Conservation (phyloP, 2,797 vertebrate species). For the Coracias cyanogaster region DNA sequence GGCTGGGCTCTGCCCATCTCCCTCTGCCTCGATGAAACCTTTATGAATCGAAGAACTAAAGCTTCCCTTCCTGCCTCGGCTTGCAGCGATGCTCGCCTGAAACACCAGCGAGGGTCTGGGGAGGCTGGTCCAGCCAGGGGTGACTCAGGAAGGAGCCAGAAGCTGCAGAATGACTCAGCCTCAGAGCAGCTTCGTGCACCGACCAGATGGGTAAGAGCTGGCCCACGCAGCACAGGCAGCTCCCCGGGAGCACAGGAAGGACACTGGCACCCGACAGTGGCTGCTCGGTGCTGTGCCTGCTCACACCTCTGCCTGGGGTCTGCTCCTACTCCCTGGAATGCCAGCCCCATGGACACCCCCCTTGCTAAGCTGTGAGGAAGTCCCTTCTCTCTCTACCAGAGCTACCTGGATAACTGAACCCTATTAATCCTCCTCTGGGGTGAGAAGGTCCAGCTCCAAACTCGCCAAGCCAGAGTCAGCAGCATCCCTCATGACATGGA, state of each 20-base stretch:
- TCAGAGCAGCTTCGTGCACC: fast-evolving
- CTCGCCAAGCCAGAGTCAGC: neutral
- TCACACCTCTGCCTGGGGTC: neutral
- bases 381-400: neutral
- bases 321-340: neutral
- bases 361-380: neutral
- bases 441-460: neutral
- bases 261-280: fast-evolving
- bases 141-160: neutral
- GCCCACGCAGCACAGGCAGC: neutral
- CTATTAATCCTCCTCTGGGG: neutral
- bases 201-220: neutral
- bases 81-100: fast-evolving
- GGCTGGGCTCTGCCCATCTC: neutral
- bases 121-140: neutral
- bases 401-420: neutral
- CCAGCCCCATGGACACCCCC: neutral
- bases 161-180: neutral
- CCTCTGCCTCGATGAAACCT: neutral
- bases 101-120: neutral
- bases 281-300: neutral
- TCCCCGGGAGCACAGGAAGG: neutral
- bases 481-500: neutral
- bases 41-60: neutral
- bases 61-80: neutral